These are phyloP conservation scores for Pipistrellus pygmaeus DNA, from an alignment of 2,797 vertebrate genomes.

Conservation along the genomic window DNA sequence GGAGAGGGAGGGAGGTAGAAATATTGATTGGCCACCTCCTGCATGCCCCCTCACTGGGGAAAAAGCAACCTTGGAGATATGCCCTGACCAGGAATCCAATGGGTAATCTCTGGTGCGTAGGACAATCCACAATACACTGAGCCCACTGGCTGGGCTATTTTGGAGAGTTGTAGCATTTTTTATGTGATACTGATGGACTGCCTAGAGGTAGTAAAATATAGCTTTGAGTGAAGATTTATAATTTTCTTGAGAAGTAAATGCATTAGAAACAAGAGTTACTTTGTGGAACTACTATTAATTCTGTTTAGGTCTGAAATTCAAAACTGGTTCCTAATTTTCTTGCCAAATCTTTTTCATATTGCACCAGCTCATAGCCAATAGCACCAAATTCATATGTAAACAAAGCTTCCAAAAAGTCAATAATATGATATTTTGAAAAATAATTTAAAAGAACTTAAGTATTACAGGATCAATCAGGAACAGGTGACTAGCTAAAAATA, in stretches of 20 bases:
- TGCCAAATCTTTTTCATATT: constrained; percentile 19
- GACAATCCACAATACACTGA: too few relatives aligned
- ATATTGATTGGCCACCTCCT: not conserved
- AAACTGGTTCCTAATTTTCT: constrained; percentile 5
- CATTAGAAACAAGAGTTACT: constrained; percentile 57
- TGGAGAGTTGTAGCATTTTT: constrained; percentile 44
- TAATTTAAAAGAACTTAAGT: constrained; percentile 38
- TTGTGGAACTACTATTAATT: constrained; percentile 50
- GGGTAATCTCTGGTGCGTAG: too few relatives aligned
- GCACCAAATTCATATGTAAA: not conserved
- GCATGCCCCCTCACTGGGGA: too few relatives aligned
- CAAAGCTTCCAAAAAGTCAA: not conserved
- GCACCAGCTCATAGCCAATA: not conserved
- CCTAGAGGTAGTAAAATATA: constrained; percentile 41
- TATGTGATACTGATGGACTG: constrained; percentile 24
- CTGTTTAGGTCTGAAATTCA: not conserved
- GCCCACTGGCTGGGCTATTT: too few relatives aligned
- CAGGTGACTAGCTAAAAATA: not conserved
- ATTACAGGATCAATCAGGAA: constrained; percentile 2
- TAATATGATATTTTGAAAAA: constrained; percentile 38
- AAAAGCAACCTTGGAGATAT: not conserved
- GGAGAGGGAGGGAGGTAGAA: not conserved
- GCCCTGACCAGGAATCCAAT: not conserved
- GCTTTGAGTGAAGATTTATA: constrained; percentile 46
- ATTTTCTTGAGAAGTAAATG: constrained; percentile 48